Base-by-base conservation (phyloP, 2,888 invertebrate species). In the Caenorhabditis sulstoni region DNA sequence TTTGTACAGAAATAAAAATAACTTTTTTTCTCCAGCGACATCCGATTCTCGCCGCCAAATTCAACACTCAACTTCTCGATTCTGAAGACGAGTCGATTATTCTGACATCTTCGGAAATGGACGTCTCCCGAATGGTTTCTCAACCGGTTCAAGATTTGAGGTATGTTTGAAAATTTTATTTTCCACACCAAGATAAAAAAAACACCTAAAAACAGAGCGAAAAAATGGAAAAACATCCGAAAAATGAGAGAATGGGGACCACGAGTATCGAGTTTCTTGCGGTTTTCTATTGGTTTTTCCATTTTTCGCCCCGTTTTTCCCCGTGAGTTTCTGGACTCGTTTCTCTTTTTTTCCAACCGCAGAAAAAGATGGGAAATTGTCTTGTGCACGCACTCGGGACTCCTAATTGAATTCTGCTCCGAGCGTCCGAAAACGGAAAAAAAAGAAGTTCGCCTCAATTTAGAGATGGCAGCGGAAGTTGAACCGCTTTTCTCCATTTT, bases 101-200 rank as follows among this genome's bases (percentile, higher is more conserved):
- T 1, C 12, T 80, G 14, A 71, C 75, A 20, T 18, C 55, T 3
- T 61, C 59, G n/a, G 75, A 76, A 50, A 80, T 80, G 70, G 80
- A 80, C 55, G 66, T 80, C 12, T 80, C 80, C 44, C 37, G 58
- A 16, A n/a, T 75, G 29, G 45, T 76, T 45, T 45, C 71, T 12
- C 67, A 68, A 39, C 80, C 80, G 0, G 62, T 76, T 20, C 75
- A 80, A 52, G 80, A 80, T 62, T 71, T 80, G 58, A 80, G 80
- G 80, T 80, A n/a, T 16, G 39, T 71, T 20, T 4, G 14, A n/a
- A n/a, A n/a, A 1, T 52, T 44, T 57, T 53, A 41, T 20, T 55
- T 55, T 55, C 20, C 3, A 50, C 4, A 65, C 18, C 20, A 14
- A 49, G 49, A 37, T 12, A 11, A 16, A 50, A 23, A 45, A 22